Base-by-base conservation (phyloP, 1,140 invertebrate genomes). In the Sitobion miscanthi region DNA sequence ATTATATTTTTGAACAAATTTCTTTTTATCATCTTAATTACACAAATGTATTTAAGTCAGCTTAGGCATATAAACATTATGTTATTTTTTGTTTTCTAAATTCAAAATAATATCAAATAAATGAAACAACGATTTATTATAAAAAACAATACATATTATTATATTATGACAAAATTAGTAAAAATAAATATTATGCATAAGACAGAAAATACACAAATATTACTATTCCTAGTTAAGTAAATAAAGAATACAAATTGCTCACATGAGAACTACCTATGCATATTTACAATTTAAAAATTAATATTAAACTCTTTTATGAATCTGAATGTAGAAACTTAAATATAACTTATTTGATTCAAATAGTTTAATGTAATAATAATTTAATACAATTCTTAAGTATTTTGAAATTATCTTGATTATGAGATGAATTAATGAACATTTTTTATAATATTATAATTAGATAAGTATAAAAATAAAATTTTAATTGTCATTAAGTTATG, bases 391-490 rank as follows among this genome's bases (percentile, higher is more conserved):
- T 42, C 42, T 42, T 42, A 42, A 42, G 2, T 42, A 42, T 42
- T 42, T 42, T 42, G 42, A 42, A 42, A 42, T 42, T 42, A 42
- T 42, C 42, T 42, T 42, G 3, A 42, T 42, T 42, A 42, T 42
- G 42, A 42, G 42, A 42, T 42, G 42, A 2, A 42, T 42, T 42
- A 4, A 42, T 42, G 42, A 42, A 3, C 42, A 42, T 42, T 42
- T 42, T 42, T 42, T 42, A 42, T 42, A 42, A 77, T n/a, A n/a
- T 17, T 77, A 77, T 77, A 77, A n/a, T 77, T 77, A n/a, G 14
- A 77, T 77, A 49, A n/a, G 30, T 88, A 88, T 88, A 49, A n/a
- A 88, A 88, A 88, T 88, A 88, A 1, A 47, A 49, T 49, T 87
- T 35, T 88, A 6, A 88, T 52, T 49, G n/a, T 86, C 25, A 38